These are phyloP conservation scores for Spinibarbus caldwelli DNA, from an alignment of 2,797 vertebrate species.

Conservation along the genomic window DNA sequence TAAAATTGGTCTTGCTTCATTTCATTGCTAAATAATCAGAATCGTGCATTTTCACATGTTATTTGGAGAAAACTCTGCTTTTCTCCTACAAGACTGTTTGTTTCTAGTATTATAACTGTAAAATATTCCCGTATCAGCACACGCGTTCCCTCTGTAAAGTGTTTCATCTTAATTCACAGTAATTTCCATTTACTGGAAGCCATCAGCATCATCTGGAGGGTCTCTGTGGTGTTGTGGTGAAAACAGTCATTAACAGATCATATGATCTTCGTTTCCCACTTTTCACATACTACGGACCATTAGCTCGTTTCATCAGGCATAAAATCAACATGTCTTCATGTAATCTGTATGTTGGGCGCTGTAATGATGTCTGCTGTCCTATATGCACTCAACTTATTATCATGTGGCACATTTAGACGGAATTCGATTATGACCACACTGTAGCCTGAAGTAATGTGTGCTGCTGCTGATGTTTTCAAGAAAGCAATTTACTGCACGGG, in stretches of 20 bases:
- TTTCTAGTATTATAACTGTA: not conserved
- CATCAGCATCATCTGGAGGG: slow-evolving; percentile 15
- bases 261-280: not conserved
- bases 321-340: not conserved
- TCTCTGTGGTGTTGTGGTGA: slow-evolving; percentile 44
- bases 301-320: not conserved
- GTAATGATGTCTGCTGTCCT: slow-evolving; percentile 36
- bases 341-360: not conserved
- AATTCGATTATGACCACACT: slow-evolving; percentile 59
- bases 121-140: slow-evolving; percentile 22
- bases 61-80: not conserved
- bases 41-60: too few species aligned
- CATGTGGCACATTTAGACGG: slow-evolving; percentile 56
- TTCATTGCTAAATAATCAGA: too few species aligned
- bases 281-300: slow-evolving; percentile 5
- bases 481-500: slow-evolving; percentile 60
- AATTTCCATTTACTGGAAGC: slow-evolving; percentile 39
- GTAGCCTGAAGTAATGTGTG: slow-evolving; percentile 47
- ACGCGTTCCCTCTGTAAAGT: not conserved
- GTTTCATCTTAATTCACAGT: slow-evolving; percentile 25
- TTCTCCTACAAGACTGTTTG: not conserved
- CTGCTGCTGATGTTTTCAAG: slow-evolving; percentile 53
- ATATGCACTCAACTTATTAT: slow-evolving; percentile 52
- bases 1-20: not conserved
- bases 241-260: slow-evolving; percentile 40